phyloP scores from a whole-genome alignment of 1,140 invertebrate species.

The Varroa destructor region DNA sequence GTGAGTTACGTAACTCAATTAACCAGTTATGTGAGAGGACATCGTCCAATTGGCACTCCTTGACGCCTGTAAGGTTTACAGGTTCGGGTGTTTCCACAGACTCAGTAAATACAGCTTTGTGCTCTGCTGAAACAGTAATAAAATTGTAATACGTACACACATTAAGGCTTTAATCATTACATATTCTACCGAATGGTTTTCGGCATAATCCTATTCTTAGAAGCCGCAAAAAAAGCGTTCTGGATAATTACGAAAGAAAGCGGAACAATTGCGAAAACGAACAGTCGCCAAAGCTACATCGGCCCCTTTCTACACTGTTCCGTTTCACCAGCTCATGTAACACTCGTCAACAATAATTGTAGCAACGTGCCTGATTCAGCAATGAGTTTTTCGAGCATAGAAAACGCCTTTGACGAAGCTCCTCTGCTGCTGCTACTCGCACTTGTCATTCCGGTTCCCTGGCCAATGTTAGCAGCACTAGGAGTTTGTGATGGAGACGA shows the following conservation, averaged over 20 bases:
- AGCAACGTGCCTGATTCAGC: conserved; percentile 60
- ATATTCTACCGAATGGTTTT: too few species aligned
- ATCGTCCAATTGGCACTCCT: conserved; percentile 72
- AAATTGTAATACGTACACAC: conserved; percentile 43
- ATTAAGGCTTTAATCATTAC: conserved; percentile 45
- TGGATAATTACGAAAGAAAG: too few species aligned
- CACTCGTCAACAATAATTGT: too few species aligned
- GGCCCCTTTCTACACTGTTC: too few species aligned
- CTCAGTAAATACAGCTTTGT: conserved; percentile 68
- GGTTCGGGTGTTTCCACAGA: conserved; percentile 21
- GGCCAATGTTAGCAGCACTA: background rate
- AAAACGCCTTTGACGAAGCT: conserved; percentile 46
- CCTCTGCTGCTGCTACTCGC: conserved; percentile 25
- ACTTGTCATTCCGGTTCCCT: conserved; percentile 26
- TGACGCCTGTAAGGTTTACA: conserved; percentile 47
- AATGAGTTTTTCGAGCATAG: conserved; percentile 78
- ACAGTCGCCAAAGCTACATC: too few species aligned
- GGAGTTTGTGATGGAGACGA: conserved; percentile 8
- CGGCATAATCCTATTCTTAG: too few species aligned
- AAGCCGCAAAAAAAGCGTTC: too few species aligned
- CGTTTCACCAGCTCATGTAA: too few species aligned
- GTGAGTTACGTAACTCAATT: conserved; percentile 48
- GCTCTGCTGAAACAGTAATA: background rate
- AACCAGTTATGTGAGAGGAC: conserved; percentile 82
- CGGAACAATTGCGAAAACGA: too few species aligned